phyloP scores from a whole-genome alignment of 2,797 vertebrate genomes.

The Microctenopoma stevenorrisi region DNA sequence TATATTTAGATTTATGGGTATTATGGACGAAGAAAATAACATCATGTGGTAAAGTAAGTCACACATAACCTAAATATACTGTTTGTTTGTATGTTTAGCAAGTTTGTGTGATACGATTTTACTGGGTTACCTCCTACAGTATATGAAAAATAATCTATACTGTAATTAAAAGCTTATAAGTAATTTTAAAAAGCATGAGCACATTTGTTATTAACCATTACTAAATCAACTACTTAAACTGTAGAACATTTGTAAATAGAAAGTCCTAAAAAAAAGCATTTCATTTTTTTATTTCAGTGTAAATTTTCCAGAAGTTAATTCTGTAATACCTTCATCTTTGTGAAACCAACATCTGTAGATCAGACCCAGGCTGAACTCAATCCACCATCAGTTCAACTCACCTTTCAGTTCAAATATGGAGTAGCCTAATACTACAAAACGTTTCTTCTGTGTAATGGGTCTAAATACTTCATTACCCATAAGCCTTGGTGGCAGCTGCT shows the following conservation, averaged over 20 bases:
- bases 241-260: not conserved
- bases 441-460: slow-evolving; percentile 1
- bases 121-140: no score
- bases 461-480: slow-evolving; percentile 9
- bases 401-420: not conserved
- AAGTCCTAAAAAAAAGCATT: not conserved
- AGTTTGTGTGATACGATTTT: no score
- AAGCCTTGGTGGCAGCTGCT: slow-evolving; percentile 9
- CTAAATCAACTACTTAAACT: not conserved
- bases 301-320: not conserved
- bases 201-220: not conserved
- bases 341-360: slow-evolving; percentile 52
- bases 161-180: not conserved
- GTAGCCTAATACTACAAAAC: not conserved
- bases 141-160: no score
- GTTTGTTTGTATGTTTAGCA: no score
- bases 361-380: slow-evolving; percentile 33
- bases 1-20: no score
- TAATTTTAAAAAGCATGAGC: not conserved
- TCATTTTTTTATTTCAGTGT: not conserved
- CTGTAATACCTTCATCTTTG: slow-evolving; percentile 39
- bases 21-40: no score
- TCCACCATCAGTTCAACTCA: slow-evolving; percentile 50
- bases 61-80: no score
- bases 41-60: no score